These are phyloP conservation scores for Drosophila pseudotakahashii DNA, from an alignment of 2,888 invertebrate genomes.

Conservation along the genomic window DNA sequence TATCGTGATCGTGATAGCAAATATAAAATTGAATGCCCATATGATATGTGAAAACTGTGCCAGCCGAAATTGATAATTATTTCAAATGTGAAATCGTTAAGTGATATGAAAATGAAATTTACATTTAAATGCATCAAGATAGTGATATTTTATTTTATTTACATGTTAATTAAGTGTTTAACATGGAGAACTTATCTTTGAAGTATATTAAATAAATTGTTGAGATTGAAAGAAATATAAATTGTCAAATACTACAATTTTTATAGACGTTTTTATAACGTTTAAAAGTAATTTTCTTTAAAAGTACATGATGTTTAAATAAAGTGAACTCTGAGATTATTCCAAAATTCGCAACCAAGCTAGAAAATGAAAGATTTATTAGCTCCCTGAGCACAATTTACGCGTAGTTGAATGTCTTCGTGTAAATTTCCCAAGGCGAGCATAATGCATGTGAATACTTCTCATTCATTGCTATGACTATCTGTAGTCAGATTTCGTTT, in stretches of 20 bases:
- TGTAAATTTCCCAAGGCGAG: slow-evolving; percentile 38
- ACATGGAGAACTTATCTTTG: not conserved
- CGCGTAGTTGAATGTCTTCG: slow-evolving; percentile 16
- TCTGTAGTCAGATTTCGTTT: slow-evolving; percentile 46
- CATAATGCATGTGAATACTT: slow-evolving; percentile 38
- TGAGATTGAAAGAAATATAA: too few relatives aligned
- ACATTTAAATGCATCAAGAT: not conserved
- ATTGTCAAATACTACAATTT: too few relatives aligned
- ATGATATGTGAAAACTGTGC: slow-evolving; percentile 27
- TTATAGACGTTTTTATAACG: too few relatives aligned
- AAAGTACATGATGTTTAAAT: not conserved
- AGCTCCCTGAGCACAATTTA: slow-evolving; percentile 11
- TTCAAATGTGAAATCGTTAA: slow-evolving; percentile 15
- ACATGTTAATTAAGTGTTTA: slow-evolving; percentile 3
- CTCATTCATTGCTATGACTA: slow-evolving; percentile 29
- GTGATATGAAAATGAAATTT: slow-evolving; percentile 16
- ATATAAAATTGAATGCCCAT: slow-evolving; percentile 50
- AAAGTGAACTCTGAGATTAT: not conserved
- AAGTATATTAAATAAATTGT: not conserved
- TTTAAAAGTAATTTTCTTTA: too few relatives aligned
- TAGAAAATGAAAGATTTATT: slow-evolving; percentile 1
- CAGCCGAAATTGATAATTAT: slow-evolving; percentile 20
- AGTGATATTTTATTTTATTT: not conserved
- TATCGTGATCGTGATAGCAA: slow-evolving; percentile 66
- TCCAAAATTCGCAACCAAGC: not conserved